phyloP scores from a whole-genome alignment of 2,888 invertebrate genomes.

The Nebria salina region DNA sequence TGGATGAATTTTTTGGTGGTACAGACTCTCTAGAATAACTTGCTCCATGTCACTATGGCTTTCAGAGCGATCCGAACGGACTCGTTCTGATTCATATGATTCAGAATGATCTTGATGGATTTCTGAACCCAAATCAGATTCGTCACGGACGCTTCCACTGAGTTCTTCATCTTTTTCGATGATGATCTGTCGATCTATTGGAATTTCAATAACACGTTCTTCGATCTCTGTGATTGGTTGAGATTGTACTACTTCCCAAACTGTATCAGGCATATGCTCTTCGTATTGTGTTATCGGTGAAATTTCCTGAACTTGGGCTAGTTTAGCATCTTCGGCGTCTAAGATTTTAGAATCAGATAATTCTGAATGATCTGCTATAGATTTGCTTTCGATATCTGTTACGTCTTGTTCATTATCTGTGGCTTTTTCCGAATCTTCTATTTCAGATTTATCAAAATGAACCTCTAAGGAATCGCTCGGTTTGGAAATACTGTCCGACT shows the following conservation, averaged over 20 bases:
- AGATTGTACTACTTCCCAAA: slow-evolving; percentile 66
- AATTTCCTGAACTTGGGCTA: slow-evolving; percentile 47
- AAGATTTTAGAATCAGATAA: neutral
- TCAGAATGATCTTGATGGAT: slow-evolving; percentile 60
- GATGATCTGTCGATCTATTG: slow-evolving; percentile 54
- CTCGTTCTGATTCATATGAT: slow-evolving; percentile 58
- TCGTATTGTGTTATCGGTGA: slow-evolving; percentile 61
- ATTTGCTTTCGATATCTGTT: slow-evolving; percentile 58
- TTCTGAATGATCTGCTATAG: slow-evolving; percentile 54
- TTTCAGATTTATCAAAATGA: slow-evolving; percentile 65
- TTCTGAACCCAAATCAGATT: slow-evolving; percentile 61
- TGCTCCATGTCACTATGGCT: slow-evolving; percentile 61
- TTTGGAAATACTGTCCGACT: slow-evolving; percentile 57
- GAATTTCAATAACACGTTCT: slow-evolving; percentile 45
- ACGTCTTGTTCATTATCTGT: slow-evolving; percentile 61
- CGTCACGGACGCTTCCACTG: slow-evolving; percentile 53
- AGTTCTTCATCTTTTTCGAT: slow-evolving; percentile 60
- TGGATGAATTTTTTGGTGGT: slow-evolving; percentile 61
- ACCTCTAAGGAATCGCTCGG: slow-evolving; percentile 64
- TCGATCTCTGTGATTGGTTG: slow-evolving; percentile 50
- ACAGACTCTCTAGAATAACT: slow-evolving; percentile 60
- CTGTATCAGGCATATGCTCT: slow-evolving; percentile 64
- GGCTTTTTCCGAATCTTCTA: slow-evolving; percentile 64
- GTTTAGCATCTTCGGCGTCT: neutral
- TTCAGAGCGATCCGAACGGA: slow-evolving; percentile 60